Base-by-base conservation (phyloP, 2,888 invertebrate genomes). In the Gerosis bhagava region DNA sequence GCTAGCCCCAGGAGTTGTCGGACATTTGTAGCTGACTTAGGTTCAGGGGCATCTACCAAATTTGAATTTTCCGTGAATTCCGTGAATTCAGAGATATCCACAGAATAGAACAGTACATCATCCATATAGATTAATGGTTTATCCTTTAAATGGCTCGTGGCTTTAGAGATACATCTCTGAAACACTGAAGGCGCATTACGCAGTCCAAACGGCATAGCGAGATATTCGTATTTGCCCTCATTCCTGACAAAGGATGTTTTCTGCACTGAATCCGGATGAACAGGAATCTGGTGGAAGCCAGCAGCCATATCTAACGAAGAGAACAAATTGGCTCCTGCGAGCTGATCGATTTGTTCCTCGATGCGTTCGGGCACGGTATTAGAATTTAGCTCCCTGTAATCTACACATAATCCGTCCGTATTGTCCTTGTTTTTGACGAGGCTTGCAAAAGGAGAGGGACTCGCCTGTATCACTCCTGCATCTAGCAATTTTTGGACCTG, bases 361-460 rank as follows among this genome's bases (percentile, higher is more conserved):
- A n/a, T n/a, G n/a, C 5, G 29, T 8, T 31, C 29, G 5, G 16
- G 29, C 1, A 1, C 3, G 5, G 29, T 31, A n/a, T 31, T 31
- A n/a, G 13, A 3, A 15, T 44, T 49, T 5, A 46, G 13, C 37
- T 46, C 45, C 6, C 35, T 12, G 7, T 13, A 35, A n/a, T 35
- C 35, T 3, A 35, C 22, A 15, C 36, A 36, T 1, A 36, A 1
- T 2, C 36, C 6, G 5, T 36, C 24, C 3, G 22, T 15, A n/a
- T 22, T 22, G 4, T 36, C 36, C 7, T 36, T 36, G 3, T 24
- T 35, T 3, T 15, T 24, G 0, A 36, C 36, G 2, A 36, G 63
- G 22, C 63, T 65, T 0, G 64, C 60, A 39, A 60, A 66, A 0
- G 61, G 54, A 0, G 64, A 63, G 0, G 53, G 34, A 11, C 62